These are phyloP conservation scores for Macrochelys suwanniensis DNA, from an alignment of 2,797 vertebrate genomes.

Conservation along the genomic window DNA sequence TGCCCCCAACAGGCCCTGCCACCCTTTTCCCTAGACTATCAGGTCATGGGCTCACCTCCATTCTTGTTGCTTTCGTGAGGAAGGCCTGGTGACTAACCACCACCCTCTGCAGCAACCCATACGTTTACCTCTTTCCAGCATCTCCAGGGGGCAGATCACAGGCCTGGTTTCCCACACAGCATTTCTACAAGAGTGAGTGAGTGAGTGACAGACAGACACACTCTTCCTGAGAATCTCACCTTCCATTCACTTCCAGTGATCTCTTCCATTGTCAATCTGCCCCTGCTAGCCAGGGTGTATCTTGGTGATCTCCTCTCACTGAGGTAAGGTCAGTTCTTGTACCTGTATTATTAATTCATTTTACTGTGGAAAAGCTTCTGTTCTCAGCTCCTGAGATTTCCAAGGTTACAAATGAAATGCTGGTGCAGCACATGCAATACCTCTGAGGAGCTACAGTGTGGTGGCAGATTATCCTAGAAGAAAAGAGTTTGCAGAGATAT, in stretches of 20 bases:
- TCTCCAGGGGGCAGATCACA: background rate
- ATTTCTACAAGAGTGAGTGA: background rate
- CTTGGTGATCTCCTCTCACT: background rate
- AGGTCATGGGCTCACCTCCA: fast-evolving
- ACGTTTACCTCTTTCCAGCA: background rate
- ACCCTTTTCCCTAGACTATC: background rate
- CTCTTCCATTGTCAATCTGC: background rate
- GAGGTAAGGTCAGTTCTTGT: background rate
- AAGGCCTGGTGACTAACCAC: background rate
- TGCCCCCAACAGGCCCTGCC: background rate
- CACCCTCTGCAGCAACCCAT: background rate
- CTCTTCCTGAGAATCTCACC: background rate
- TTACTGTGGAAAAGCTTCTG: background rate
- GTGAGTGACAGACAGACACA: no score
- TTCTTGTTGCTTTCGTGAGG: background rate
- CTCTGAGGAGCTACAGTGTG: constrained; percentile 17
- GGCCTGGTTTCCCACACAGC: background rate
- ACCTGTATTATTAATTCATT: background rate
- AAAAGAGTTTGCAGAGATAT: background rate
- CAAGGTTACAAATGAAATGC: background rate
- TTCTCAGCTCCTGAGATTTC: background rate
- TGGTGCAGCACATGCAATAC: background rate
- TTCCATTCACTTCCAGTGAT: background rate
- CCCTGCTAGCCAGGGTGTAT: background rate
- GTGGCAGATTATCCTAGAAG: background rate